Conservation (phyloP, 1,140 invertebrate genomes). For the Riptortus pedestris region DNA sequence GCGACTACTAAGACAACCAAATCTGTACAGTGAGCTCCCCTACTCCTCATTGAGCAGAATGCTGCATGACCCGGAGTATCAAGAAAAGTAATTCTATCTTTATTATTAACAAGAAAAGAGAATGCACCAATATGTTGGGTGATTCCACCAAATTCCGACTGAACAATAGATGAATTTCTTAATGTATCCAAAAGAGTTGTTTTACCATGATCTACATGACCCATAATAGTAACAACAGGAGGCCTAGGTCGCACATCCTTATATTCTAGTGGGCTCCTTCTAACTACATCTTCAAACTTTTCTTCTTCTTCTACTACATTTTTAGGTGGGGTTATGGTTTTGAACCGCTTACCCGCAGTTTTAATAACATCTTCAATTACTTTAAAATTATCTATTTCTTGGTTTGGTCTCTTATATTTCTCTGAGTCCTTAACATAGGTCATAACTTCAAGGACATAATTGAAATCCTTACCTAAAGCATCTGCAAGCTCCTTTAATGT, state of each 20-base stretch:
- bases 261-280: constrained; percentile 27
- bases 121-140: constrained; percentile 99
- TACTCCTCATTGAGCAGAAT: constrained; percentile 78
- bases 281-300: constrained; percentile 33
- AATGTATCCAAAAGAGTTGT: constrained; percentile 90
- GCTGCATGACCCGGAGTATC: constrained; percentile 99
- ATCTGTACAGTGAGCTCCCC: constrained; percentile 88
- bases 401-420: constrained; percentile 40
- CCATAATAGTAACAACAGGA: constrained; percentile 96
- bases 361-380: constrained; percentile 53
- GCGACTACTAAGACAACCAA: constrained; percentile 94
- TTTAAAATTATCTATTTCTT: constrained; percentile 42
- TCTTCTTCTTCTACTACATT: constrained; percentile 36
- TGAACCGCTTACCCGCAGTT: constrained; percentile 49
- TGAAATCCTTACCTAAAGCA: constrained; percentile 42
- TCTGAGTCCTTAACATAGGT: constrained; percentile 49
- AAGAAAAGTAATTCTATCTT: constrained; percentile 77
- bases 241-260: constrained; percentile 52
- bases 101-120: constrained; percentile 46
- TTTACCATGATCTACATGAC: constrained; percentile 99
- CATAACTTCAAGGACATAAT: constrained; percentile 58
- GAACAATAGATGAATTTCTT: constrained; percentile 73
- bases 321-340: constrained; percentile 42
- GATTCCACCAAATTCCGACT: constrained; percentile 95
- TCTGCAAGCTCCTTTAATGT: constrained; percentile 60